Percentiles rank a stretch among this genome's conserved stretches.
Conservation (phyloP, 2,113 vertebrate species). For the Antigone vipio region DNA sequence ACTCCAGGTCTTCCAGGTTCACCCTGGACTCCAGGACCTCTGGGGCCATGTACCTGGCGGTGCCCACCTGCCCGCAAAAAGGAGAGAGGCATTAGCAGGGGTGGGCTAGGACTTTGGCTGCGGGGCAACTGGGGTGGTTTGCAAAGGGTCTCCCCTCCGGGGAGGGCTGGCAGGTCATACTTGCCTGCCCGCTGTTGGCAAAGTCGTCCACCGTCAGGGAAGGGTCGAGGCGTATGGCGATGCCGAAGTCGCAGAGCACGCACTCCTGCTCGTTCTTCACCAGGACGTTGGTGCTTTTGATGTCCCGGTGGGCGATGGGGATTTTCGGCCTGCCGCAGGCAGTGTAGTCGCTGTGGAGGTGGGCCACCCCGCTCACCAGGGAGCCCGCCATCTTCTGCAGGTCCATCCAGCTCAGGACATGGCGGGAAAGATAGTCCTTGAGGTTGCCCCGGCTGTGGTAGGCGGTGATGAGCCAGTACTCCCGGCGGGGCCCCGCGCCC, state of each 20-base stretch:
- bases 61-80: conserved; percentile 80
- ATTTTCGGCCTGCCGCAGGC: conserved; percentile 78
- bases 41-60: conserved; percentile 91
- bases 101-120: fast-evolving
- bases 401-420: conserved; percentile 82
- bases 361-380: conserved; percentile 82
- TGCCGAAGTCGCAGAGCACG: conserved; percentile 87
- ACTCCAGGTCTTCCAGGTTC: conserved; percentile 90
- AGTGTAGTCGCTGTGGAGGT: conserved; percentile 87
- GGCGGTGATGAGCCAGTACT: conserved; percentile 90
- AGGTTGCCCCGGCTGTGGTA: conserved; percentile 88
- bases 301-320: conserved; percentile 86
- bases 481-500: conserved; percentile 62
- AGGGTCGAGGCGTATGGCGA: conserved; percentile 84
- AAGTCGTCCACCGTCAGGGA: conserved; percentile 85
- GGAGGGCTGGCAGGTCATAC: neutral
- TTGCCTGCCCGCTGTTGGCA: conserved; percentile 89
- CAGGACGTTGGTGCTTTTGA: conserved; percentile 89
- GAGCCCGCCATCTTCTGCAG: conserved; percentile 81
- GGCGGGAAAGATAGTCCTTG: conserved; percentile 83
- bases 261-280: conserved; percentile 82
- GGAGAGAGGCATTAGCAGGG: neutral
- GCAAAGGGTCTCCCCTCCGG: neutral
- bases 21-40: conserved; percentile 92
- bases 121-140: fast-evolving